Conservation (phyloP, 2,113 vertebrate species). For the Chauna torquata region DNA sequence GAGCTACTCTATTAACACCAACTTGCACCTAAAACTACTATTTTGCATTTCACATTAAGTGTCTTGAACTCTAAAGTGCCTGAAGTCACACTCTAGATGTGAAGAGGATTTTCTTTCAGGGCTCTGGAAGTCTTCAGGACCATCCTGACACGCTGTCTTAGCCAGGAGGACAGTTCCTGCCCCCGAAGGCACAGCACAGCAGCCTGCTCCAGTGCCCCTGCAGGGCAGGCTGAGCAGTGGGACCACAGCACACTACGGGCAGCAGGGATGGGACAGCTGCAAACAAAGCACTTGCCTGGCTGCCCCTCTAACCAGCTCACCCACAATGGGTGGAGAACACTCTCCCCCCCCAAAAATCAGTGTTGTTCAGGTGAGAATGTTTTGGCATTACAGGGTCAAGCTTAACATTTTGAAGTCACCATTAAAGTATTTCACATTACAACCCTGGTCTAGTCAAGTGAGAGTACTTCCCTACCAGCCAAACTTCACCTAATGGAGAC, state of each 20-base stretch:
- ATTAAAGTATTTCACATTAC: background rate
- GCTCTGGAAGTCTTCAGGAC: background rate
- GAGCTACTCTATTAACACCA: accelerated
- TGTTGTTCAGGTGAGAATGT: accelerated
- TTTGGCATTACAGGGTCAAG: background rate
- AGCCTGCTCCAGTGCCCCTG: accelerated
- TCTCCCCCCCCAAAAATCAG: no score
- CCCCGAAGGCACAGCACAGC: accelerated
- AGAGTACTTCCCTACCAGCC: background rate
- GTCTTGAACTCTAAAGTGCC: no score
- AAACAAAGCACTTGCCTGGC: accelerated
- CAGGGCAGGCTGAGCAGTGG: no score
- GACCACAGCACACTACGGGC: background rate
- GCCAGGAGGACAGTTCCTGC: no score
- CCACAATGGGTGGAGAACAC: no score
- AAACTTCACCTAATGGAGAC: accelerated
- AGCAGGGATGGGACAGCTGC: background rate
- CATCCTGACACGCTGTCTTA: accelerated
- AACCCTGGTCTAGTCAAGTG: accelerated
- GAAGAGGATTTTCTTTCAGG: accelerated
- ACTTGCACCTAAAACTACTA: accelerated
- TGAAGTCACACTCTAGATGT: accelerated
- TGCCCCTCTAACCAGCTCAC: background rate
- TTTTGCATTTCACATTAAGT: accelerated
- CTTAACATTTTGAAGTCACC: background rate